Evolutionary conservation across 2,797 vertebrate genomes (phyloP).

Genomic region (Acomys russatus): DNA sequence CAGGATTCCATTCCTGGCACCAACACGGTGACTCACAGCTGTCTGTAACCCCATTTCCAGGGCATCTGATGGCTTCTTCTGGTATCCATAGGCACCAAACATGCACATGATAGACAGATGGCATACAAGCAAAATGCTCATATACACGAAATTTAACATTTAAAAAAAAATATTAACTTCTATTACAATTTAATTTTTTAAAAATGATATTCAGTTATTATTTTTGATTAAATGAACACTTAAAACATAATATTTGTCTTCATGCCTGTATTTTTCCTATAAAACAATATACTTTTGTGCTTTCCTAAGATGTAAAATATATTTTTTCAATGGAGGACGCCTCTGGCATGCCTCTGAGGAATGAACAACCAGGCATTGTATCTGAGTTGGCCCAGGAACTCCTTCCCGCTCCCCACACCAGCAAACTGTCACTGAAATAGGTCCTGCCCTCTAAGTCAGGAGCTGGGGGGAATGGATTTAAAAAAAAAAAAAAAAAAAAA

Average conservation of each 20-base stretch:
- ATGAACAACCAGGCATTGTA: background rate
- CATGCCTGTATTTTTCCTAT: background rate
- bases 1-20: background rate
- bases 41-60: background rate
- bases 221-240: background rate
- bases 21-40: background rate
- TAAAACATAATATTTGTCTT: background rate
- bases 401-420: background rate
- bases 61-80: background rate
- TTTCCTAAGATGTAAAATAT: constrained; percentile 3
- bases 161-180: background rate
- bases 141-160: background rate
- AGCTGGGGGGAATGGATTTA: background rate
- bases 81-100: background rate
- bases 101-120: too few species aligned
- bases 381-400: background rate
- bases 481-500: background rate
- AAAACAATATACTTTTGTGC: background rate
- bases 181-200: background rate
- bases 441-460: background rate
- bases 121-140: background rate
- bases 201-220: background rate
- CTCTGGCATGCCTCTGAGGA: background rate
- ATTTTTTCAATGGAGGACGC: background rate
- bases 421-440: background rate